Conservation (phyloP, 2,113 vertebrate species). For the Cathartes aura region DNA sequence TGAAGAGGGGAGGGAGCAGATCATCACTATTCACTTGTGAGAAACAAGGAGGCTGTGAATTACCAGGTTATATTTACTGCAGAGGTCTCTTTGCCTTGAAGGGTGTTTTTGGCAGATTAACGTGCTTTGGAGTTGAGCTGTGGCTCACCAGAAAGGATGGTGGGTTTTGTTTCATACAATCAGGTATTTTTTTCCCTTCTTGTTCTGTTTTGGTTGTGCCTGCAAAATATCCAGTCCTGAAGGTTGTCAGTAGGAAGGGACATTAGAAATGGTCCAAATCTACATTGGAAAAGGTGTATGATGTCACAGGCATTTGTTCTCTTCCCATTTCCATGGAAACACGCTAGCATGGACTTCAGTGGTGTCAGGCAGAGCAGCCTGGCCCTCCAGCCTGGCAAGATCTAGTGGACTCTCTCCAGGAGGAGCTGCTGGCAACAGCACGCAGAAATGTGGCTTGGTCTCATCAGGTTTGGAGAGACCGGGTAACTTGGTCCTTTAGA, state of each 20-base stretch:
- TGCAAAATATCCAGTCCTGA: neutral
- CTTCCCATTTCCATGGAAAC: conserved; percentile 63
- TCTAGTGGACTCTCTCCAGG: neutral
- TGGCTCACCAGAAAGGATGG: neutral
- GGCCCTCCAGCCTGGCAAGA: neutral
- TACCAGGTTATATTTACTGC: neutral
- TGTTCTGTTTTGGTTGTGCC: neutral
- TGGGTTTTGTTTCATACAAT: neutral
- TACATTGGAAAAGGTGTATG: neutral
- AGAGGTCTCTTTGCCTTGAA: neutral
- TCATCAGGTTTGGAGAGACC: neutral
- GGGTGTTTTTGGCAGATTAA: neutral
- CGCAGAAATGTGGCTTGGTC: neutral
- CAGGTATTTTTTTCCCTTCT: neutral
- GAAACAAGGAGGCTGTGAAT: neutral
- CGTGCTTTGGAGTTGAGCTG: neutral
- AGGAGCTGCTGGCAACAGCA: neutral
- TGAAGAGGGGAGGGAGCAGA: neutral
- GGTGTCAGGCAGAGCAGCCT: neutral
- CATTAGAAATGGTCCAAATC: neutral
- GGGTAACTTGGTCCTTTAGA: neutral
- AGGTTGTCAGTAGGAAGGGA: neutral
- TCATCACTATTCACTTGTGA: rapidly evolving
- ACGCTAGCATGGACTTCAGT: neutral
- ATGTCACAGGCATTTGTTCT: neutral